Base-by-base conservation (phyloP, 1,140 invertebrate genomes). In the Macrobrachium nipponense region DNA sequence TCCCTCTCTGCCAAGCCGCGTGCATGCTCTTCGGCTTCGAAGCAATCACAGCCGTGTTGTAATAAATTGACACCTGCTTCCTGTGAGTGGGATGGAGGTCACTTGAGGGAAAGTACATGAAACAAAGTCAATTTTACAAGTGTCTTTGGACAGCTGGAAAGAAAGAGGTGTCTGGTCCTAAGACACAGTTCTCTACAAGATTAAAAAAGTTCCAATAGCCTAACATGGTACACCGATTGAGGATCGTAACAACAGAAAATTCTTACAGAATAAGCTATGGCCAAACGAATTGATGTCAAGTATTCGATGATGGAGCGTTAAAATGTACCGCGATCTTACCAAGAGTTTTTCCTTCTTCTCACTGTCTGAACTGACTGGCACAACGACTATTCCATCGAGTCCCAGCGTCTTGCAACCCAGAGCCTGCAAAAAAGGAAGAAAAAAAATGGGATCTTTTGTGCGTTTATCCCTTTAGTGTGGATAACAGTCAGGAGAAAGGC, bases 291-390 rank as follows among this genome's bases (percentile, higher is more conserved):
- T 36, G 1, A 2, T 36, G 27, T 36, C 27, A 36, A 36, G 27
- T 36, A 36, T 36, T 36, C 27, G 4, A 51, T 6, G 51, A 51
- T 51, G 51, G 8, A 51, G 8, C 51, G 12, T 0, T 51, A 12
- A 51, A 2, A 2, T 51, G 7, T 8, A 51, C 18, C 12, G 10
- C n/a, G n/a, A n/a, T 17, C 62, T 70, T 66, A 80, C 79, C 36
- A 66, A 20, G 7, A 80, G 79, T n/a, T 66, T 80, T 23, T 43
- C 36, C 18, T 68, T 80, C 64, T 80, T 80, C 62, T 80, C 79
- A 0, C 60, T 61, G 36, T 80, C 79, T 20, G 79, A 62, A 23
- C 27, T 80, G 36, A 23, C 17, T 14, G 79, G 79, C 0, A 80
- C 44, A 8, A 51, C 43, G 18, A 80, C 43, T 12, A 17, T 61